Conservation (phyloP, 2,113 vertebrate genomes). For the Donacobius atricapilla region DNA sequence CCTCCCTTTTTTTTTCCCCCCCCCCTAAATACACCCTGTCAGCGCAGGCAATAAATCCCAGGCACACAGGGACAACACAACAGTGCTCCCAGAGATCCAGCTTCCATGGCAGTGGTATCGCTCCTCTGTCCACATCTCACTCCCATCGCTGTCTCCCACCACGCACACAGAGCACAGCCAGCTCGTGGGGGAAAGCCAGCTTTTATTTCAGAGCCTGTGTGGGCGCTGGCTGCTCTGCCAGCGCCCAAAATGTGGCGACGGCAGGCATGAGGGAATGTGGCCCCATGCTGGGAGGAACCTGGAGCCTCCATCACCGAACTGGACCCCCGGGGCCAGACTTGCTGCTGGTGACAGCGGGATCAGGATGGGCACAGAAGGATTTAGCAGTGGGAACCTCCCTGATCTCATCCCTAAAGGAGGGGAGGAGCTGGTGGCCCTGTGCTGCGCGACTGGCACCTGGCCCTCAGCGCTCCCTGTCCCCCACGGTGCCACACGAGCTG, state of each 20-base stretch:
- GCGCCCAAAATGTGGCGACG: neutral
- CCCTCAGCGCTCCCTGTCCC: neutral
- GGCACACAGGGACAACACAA: neutral
- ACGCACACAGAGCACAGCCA: neutral
- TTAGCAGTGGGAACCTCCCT: neutral
- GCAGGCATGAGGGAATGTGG: neutral
- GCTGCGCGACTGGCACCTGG: neutral
- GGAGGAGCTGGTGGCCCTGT: neutral
- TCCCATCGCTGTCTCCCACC: neutral
- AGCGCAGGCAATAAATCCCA: neutral
- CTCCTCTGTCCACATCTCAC: rapidly evolving
- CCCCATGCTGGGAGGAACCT: neutral
- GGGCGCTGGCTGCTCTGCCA: neutral
- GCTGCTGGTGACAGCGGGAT: neutral
- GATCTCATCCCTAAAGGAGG: neutral
- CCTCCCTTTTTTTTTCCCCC: neutral
- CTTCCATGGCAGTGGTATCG: rapidly evolving
- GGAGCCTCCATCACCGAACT: rapidly evolving
- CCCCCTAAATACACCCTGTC: neutral
- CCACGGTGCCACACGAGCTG: no score
- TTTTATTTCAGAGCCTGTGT: neutral
- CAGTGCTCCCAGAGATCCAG: rapidly evolving
- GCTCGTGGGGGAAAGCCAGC: neutral
- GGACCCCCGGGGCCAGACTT: rapidly evolving
- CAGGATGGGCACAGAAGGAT: neutral